Conservation (phyloP, 35 echinoderm and acorn worm genomes). For the Eucidaris tribuloides region DNA sequence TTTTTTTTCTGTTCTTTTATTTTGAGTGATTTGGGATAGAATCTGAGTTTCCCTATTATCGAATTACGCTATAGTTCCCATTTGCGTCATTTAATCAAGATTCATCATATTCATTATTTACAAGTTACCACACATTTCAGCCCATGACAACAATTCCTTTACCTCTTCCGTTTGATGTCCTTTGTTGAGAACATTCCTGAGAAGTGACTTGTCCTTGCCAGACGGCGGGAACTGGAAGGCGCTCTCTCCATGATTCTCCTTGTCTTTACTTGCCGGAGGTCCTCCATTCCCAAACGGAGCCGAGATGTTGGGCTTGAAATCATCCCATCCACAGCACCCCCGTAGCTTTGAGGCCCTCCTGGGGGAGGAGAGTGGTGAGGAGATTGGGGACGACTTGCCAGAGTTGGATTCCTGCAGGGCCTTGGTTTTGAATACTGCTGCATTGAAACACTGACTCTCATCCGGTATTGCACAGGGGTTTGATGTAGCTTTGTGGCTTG, state of each 20-base stretch:
- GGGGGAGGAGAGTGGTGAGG: slow-evolving; percentile 27
- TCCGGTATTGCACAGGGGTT: slow-evolving; percentile 26
- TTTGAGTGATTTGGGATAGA: too few relatives aligned
- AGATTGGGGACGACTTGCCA: slow-evolving; percentile 35
- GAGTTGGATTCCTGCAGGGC: slow-evolving; percentile 17
- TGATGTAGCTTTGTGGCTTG: too few relatives aligned
- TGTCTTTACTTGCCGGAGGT: background rate
- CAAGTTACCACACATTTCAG: too few relatives aligned
- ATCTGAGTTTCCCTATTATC: too few relatives aligned
- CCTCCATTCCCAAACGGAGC: slow-evolving; percentile 42
- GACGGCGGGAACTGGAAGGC: slow-evolving; percentile 53
- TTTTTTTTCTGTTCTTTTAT: too few relatives aligned
- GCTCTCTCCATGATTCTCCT: slow-evolving; percentile 8
- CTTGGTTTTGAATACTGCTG: slow-evolving; percentile 6
- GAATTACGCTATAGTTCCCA: too few relatives aligned
- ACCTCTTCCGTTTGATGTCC: slow-evolving; percentile 13
- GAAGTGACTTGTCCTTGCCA: slow-evolving; percentile 57
- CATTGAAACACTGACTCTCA: slow-evolving; percentile 27
- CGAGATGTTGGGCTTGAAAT: slow-evolving; percentile 36
- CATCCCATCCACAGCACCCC: slow-evolving; percentile 3
- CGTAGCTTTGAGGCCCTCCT: background rate
- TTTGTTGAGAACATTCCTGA: slow-evolving; percentile 55
- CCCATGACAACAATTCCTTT: too few relatives aligned
- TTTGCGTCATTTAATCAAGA: too few relatives aligned
- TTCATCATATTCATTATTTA: too few relatives aligned